Percentiles rank a stretch among this genome's conserved stretches.
Evolutionary conservation across 1,140 invertebrate species (phyloP).

Genomic region (Sarcophaga bullata): DNA sequence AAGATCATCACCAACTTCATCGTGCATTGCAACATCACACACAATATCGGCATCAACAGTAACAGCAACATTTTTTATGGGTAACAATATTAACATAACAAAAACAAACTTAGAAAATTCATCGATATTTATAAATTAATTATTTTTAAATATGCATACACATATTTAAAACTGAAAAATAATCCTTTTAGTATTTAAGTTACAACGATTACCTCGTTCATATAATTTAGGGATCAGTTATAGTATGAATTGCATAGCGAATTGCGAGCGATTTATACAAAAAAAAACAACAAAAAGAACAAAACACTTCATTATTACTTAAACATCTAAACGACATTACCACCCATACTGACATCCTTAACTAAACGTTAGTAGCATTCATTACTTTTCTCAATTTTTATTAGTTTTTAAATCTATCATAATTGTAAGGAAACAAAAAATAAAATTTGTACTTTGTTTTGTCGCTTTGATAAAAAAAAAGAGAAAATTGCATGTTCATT

Average conservation of each 20-base stretch:
- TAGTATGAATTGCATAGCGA: conserved; percentile 30
- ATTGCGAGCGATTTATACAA: neutral
- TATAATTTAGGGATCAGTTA: conserved; percentile 40
- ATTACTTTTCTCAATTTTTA: neutral
- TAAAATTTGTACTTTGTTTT: neutral
- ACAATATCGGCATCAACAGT: neutral
- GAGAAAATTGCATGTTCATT: too few relatives aligned
- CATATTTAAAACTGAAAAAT: neutral
- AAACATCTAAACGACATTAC: neutral
- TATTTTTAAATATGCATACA: neutral
- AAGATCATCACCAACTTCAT: neutral
- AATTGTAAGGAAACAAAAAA: neutral
- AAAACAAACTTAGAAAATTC: conserved; percentile 32
- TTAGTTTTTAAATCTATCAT: too few relatives aligned
- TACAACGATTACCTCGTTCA: conserved; percentile 40
- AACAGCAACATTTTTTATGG: neutral
- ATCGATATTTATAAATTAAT: conserved; percentile 27
- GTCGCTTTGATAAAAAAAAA: neutral
- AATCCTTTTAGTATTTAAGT: conserved; percentile 37
- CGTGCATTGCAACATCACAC: neutral
- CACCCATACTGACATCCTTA: conserved; percentile 4
- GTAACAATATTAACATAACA: conserved; percentile 17
- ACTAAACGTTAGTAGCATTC: neutral
- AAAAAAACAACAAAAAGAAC: neutral
- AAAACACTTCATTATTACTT: conserved; percentile 33